A percentile compares a stretch with the other conserved stretches of the same genome.
phyloP scores from a whole-genome alignment of 30 jellyfish, hydroid and myxozoan species.

The Aurelia coerulea region DNA sequence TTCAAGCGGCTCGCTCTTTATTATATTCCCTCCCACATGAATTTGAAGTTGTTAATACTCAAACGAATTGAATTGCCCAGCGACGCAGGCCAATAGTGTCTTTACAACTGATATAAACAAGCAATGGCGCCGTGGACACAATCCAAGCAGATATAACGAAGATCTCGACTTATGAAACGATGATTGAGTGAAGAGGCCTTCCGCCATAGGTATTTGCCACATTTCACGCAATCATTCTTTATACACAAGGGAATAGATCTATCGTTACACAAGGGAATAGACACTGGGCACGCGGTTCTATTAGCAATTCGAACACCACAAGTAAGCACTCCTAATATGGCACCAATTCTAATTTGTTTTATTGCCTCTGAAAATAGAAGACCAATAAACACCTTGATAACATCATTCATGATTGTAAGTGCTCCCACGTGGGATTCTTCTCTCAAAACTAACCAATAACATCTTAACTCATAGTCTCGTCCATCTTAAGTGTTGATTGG shows the following conservation, averaged over 20 bases:
- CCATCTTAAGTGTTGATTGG: slow-evolving; percentile 11
- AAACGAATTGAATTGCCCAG: slow-evolving; percentile 28
- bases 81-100: neutral
- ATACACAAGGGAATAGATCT: slow-evolving; percentile 75
- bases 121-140: neutral
- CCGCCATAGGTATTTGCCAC: slow-evolving; percentile 75
- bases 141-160: neutral
- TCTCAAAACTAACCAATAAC: slow-evolving; percentile 19
- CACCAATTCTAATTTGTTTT: slow-evolving; percentile 73
- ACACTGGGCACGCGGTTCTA: slow-evolving; percentile 99
- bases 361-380: slow-evolving; percentile 73
- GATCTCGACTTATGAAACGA: slow-evolving; percentile 15
- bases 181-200: slow-evolving; percentile 55
- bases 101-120: neutral
- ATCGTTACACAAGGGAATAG: slow-evolving; percentile 78
- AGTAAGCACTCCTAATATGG: slow-evolving; percentile 84
- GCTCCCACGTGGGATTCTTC: slow-evolving; percentile 81
- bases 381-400: slow-evolving; percentile 78
- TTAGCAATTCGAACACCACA: slow-evolving; percentile 94
- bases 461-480: neutral
- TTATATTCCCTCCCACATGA: slow-evolving; percentile 61
- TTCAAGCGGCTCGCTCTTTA: slow-evolving; percentile 60
- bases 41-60: slow-evolving; percentile 54
- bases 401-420: slow-evolving; percentile 31
- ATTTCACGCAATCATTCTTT: slow-evolving; percentile 79